Evolutionary conservation across 2,888 invertebrate species (phyloP).

Genomic region (Phortica magna): DNA sequence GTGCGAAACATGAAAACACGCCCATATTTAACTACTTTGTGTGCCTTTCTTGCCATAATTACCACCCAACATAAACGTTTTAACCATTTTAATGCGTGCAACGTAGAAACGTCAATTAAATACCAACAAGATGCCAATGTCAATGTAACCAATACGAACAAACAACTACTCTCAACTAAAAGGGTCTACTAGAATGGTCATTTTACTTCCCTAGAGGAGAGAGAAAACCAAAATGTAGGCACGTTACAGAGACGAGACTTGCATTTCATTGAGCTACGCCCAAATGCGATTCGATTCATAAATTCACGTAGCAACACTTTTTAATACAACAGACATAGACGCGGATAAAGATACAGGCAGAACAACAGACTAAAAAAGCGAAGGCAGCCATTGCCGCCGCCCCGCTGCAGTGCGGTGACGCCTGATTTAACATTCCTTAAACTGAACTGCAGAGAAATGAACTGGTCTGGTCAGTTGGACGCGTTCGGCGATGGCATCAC

Average conservation of each 20-base stretch:
- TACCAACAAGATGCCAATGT: conserved; percentile 71
- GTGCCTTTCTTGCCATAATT: conserved; percentile 30
- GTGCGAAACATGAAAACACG: background rate
- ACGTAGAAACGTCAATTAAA: conserved; percentile 71
- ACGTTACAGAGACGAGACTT: conserved; percentile 39
- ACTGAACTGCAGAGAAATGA: conserved; percentile 28
- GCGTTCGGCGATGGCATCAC: background rate
- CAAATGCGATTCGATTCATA: conserved; percentile 59
- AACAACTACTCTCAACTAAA: conserved; percentile 43
- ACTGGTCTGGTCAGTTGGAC: background rate
- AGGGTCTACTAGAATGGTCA: conserved; percentile 22
- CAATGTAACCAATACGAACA: conserved; percentile 67
- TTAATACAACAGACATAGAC: background rate
- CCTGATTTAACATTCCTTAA: conserved; percentile 32
- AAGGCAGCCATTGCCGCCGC: conserved; percentile 17
- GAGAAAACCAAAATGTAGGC: background rate
- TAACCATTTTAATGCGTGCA: conserved; percentile 23
- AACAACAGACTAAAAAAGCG: too few species aligned
- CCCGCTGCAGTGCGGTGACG: too few species aligned
- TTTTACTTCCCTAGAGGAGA: conserved; percentile 8
- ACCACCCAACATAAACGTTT: conserved; percentile 24
- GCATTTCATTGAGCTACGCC: conserved; percentile 60
- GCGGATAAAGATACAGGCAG: background rate
- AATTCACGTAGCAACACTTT: conserved; percentile 53
- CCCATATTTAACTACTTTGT: conserved; percentile 26